Evolutionary conservation across 2,888 invertebrate species (phyloP), one percentile per base, ranked within the genome.

Genomic region (Temnothorax ravouxi): DNA sequence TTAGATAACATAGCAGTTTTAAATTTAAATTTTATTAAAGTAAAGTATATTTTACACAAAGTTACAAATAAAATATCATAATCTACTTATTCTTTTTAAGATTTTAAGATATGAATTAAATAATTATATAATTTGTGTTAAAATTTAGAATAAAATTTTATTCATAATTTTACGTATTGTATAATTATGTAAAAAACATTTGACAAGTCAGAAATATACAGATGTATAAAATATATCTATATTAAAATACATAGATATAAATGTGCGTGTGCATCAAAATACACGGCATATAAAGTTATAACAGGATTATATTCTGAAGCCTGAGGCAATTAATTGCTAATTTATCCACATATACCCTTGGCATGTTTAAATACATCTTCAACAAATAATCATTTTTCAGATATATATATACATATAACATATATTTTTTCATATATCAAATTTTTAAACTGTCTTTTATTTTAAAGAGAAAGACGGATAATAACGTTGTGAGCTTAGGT

Each of bases 361-460:
- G 34, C 34, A 34, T 34, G 34, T 34, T 34, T 34, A 15, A 0
- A n/a, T 3, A 6, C 13, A 6, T 18, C 6, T 41, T 18, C 15
- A 59, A 41, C 6, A n/a, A 44, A 29, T 41, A 3, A 44, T 59
- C 0, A 11, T 47, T 47, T 29, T 61, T 21, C n/a, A 2, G 34
- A 74, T 3, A 61, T 2, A 61, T 34, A n/a, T n/a, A n/a, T n/a
- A n/a, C 11, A 25, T 21, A 38, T 11, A 34, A 34, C 38, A 29
- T 2, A 62, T 38, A 9, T 66, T 6, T 41, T 54, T 13, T 52
- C 18, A 18, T 18, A 29, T 8, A 29, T 8, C 15, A 66, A 47
- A 2, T 2, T 71, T 61, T 79, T n/a, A 6, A 76, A 56, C 3
- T 21, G 9, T 6, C 47, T 77, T 67, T 69, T 80, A 1, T 59